Conservation (phyloP, 2,888 invertebrate genomes). For the Aradus depressus region DNA sequence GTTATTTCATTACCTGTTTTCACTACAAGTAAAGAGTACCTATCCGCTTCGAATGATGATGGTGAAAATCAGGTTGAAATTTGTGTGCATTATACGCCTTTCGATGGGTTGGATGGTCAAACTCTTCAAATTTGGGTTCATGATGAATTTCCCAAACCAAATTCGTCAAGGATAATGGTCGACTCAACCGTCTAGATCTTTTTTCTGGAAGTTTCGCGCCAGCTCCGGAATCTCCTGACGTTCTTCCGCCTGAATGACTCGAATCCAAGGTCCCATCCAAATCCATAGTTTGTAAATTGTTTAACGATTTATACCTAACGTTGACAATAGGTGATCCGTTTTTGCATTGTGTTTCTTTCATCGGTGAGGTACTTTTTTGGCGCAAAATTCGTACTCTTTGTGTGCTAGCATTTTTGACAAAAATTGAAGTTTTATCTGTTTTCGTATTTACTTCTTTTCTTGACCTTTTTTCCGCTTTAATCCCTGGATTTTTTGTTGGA, state of each 20-base stretch:
- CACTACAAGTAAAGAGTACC: slow-evolving; percentile 47
- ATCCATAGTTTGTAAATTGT: slow-evolving; percentile 61
- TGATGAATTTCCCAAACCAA: slow-evolving; percentile 63
- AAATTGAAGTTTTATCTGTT: slow-evolving; percentile 67
- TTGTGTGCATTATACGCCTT: slow-evolving; percentile 42
- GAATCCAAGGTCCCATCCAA: slow-evolving; percentile 76
- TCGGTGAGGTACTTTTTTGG: slow-evolving; percentile 60
- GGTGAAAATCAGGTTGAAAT: too few species aligned
- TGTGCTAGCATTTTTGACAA: slow-evolving; percentile 61
- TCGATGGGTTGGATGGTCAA: slow-evolving; percentile 19
- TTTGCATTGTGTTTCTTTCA: slow-evolving; percentile 57
- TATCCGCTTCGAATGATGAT: too few species aligned
- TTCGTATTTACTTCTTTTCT: slow-evolving; percentile 48
- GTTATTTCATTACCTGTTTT: too few species aligned
- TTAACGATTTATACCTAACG: slow-evolving; percentile 53
- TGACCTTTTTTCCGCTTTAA: slow-evolving; percentile 53
- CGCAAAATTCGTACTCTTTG: slow-evolving; percentile 54
- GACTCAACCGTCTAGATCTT: slow-evolving; percentile 59
- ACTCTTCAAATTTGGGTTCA: slow-evolving; percentile 29
- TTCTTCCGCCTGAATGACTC: slow-evolving; percentile 76
- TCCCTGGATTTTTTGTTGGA: slow-evolving; percentile 60
- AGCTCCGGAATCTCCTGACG: slow-evolving; percentile 70
- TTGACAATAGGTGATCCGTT: slow-evolving; percentile 66
- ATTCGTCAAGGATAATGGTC: slow-evolving; percentile 77
- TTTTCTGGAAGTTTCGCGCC: slow-evolving; percentile 72